Conservation (phyloP, 2,888 invertebrate genomes). For the Cremastinae sp. region DNA sequence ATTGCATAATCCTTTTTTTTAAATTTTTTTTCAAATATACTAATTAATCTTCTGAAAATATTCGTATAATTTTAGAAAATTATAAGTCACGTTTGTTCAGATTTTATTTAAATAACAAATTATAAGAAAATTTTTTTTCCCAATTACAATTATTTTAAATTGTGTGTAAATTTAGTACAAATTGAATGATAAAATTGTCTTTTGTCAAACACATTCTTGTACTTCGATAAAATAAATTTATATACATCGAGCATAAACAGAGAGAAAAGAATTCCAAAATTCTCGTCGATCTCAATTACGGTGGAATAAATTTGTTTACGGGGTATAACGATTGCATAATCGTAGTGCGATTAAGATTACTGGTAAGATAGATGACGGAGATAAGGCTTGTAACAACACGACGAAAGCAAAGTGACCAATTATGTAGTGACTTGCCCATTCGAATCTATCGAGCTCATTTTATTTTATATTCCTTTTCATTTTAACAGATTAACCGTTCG, state of each 20-base stretch:
- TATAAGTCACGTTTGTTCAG: too few species aligned
- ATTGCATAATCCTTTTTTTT: slow-evolving; percentile 20
- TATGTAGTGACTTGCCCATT: slow-evolving; percentile 14
- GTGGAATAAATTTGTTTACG: slow-evolving; percentile 25
- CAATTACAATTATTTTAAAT: too few species aligned
- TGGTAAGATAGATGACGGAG: slow-evolving; percentile 15
- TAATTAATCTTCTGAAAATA: too few species aligned
- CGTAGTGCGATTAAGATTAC: slow-evolving; percentile 11
- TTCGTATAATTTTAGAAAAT: too few species aligned
- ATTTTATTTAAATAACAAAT: too few species aligned
- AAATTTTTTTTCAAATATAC: too few species aligned
- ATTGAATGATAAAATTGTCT: too few species aligned
- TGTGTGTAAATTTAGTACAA: too few species aligned
- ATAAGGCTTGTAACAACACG: slow-evolving; percentile 26
- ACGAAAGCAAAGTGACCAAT: slow-evolving; percentile 25
- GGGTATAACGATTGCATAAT: slow-evolving; percentile 23
- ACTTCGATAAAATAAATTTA: not conserved
- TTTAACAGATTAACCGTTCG: too few species aligned
- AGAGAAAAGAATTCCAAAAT: not conserved
- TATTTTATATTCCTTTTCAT: too few species aligned
- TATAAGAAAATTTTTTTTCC: too few species aligned
- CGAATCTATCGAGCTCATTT: slow-evolving; percentile 9
- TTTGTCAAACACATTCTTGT: too few species aligned
- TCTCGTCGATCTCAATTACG: not conserved
- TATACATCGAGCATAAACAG: not conserved